Percentiles rank a stretch among this genome's conserved stretches.
These are phyloP conservation scores for Mimumesa dahlbomi DNA, from an alignment of 2,888 invertebrate species.

Conservation along the genomic window DNA sequence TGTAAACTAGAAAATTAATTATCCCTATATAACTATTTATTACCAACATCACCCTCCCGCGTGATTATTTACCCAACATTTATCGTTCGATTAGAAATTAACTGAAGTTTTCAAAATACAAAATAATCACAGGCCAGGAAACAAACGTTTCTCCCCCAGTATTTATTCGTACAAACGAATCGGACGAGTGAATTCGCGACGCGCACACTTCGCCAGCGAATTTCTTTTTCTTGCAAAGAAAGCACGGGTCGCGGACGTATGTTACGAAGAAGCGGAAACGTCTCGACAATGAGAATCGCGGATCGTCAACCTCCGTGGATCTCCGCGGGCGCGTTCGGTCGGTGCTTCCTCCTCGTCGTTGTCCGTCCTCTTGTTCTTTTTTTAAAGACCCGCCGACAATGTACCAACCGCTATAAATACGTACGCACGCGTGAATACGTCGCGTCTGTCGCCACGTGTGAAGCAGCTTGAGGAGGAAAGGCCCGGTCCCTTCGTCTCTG, in stretches of 20 bases:
- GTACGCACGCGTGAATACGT: constrained; percentile 71
- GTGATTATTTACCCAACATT: too few relatives aligned
- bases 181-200: too few relatives aligned
- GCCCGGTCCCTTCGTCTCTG: constrained; percentile 37
- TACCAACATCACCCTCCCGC: too few relatives aligned
- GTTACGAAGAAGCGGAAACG: constrained; percentile 19
- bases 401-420: constrained; percentile 72
- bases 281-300: constrained; percentile 6
- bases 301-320: constrained; percentile 35
- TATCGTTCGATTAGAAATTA: too few relatives aligned
- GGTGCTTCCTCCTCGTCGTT: constrained; percentile 46
- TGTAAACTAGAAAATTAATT: too few relatives aligned
- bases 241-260: neutral
- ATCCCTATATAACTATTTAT: too few relatives aligned
- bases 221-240: neutral
- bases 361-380: constrained; percentile 37
- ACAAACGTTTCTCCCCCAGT: too few relatives aligned
- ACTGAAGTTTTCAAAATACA: too few relatives aligned
- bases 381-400: constrained; percentile 58
- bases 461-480: constrained; percentile 74
- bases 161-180: too few relatives aligned
- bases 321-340: constrained; percentile 20
- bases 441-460: constrained; percentile 73
- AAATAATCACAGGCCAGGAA: too few relatives aligned
- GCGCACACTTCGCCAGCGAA: too few relatives aligned